Percentiles rank a stretch among this genome's conserved stretches.
Conservation (phyloP, 37 sponge, comb jelly and placozoan species). For the Ianthella basta region DNA sequence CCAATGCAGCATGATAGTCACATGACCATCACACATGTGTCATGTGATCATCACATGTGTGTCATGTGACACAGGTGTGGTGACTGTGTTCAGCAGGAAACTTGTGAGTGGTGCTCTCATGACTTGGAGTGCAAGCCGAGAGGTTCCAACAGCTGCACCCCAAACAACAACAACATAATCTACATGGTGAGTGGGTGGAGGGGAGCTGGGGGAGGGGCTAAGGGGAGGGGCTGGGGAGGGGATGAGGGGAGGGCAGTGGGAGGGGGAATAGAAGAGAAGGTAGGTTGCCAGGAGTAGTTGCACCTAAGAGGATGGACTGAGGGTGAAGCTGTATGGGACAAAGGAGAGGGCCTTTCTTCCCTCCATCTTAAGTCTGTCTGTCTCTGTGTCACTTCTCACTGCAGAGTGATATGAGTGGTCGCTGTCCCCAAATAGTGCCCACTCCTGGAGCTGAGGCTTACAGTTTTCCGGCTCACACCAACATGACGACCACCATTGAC, state of each 20-base stretch:
- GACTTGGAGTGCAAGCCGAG: neutral
- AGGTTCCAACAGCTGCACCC: neutral
- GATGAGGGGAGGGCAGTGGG: neutral
- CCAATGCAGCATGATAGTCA: no score
- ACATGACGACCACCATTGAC: neutral
- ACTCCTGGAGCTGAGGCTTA: neutral
- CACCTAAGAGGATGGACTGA: neutral
- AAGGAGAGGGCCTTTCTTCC: no score
- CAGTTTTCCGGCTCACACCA: no score
- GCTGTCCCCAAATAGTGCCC: slow-evolving; percentile 4
- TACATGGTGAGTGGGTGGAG: slow-evolving; percentile 15
- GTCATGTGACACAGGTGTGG: neutral
- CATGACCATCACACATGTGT: no score
- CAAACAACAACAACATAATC: neutral
- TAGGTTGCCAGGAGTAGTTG: no score
- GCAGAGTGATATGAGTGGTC: neutral
- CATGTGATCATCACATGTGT: no score
- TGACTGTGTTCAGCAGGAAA: neutral
- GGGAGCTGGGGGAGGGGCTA: no score
- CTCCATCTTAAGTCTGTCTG: slow-evolving; percentile 31
- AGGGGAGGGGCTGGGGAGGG: neutral
- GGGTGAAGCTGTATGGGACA: no score
- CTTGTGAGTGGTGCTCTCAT: slow-evolving; percentile 24
- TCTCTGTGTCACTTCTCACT: neutral
- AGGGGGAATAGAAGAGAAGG: no score